Evolutionary conservation across 2,888 invertebrate species (phyloP), one percentile per base, ranked within the genome.

Genomic region (Thymelicus lineola): DNA sequence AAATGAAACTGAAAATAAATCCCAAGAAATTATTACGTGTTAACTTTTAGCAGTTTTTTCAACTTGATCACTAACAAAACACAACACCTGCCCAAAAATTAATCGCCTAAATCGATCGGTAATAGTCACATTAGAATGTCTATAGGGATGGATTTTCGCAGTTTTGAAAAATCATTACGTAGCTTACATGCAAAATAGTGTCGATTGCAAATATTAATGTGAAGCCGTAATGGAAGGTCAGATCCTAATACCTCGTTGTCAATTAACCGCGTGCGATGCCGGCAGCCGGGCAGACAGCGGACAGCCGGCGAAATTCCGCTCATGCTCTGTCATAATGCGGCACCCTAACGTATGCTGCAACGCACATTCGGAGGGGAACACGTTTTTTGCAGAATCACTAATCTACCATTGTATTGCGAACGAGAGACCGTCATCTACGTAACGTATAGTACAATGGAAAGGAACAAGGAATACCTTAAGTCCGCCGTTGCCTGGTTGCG

Each of bases 201-300:
- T 1, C 46, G 55, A 68, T 57, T 63, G 20, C 45, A 69, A 69
- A 63, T 48, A 75, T 76, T 73, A 77, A 75, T 70, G 74, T 80
- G 87, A 88, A 89, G 86, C 86, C 87, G 82, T 86, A 87, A 88
- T 85, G 82, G 76, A 86, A 88, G 88, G 88, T 86, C 87, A 83
- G 76, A 81, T 77, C 81, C 80, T 84, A 82, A 67, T 65, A 64
- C 58, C 38, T 59, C 48, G 46, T 53, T 45, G 71, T 57, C 64
- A 70, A 70, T 67, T 72, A 73, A 71, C 64, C 66, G 59, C 50
- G 48, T 45, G 67, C 53, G 28, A 28, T 28, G 28, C 28, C 70
- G 64, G 28, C 3, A 5, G 28, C 28, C 70, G 64, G 64, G 63
- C 46, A 69, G 63, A 64, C 59, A 57, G 50, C 12, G 10, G 42